phyloP scores from a whole-genome alignment of 2,888 invertebrate genomes.

The Nephrotoma guestfalica region DNA sequence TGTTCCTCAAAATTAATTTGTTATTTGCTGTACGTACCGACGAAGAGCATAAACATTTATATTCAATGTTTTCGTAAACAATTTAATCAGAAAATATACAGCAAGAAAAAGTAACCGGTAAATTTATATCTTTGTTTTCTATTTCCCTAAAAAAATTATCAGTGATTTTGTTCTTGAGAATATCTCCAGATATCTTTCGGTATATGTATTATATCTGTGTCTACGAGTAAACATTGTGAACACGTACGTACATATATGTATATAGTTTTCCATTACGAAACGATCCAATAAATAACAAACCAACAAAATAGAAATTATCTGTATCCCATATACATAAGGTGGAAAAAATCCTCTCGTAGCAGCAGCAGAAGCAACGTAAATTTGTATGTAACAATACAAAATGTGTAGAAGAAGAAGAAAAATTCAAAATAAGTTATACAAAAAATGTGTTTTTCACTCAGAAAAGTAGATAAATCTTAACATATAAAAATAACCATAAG shows the following conservation, averaged over 20 bases:
- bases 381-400: background rate
- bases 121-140: background rate
- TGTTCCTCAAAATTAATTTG: background rate
- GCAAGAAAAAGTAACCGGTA: background rate
- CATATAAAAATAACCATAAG: background rate
- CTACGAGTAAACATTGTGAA: background rate
- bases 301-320: background rate
- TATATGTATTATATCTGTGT: background rate
- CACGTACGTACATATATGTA: background rate
- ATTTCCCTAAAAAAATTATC: background rate
- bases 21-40: background rate
- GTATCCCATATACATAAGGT: background rate
- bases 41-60: background rate
- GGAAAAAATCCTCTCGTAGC: background rate
- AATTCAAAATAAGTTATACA: background rate
- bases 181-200: background rate
- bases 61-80: background rate
- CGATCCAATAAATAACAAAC: background rate
- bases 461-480: background rate
- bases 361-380: background rate
- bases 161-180: background rate
- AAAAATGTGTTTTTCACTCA: background rate
- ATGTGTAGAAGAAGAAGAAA: background rate
- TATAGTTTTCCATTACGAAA: background rate
- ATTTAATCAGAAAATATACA: background rate